Evolutionary conservation across 2,888 invertebrate species (phyloP).

Genomic region (Stegana nigrithorax): DNA sequence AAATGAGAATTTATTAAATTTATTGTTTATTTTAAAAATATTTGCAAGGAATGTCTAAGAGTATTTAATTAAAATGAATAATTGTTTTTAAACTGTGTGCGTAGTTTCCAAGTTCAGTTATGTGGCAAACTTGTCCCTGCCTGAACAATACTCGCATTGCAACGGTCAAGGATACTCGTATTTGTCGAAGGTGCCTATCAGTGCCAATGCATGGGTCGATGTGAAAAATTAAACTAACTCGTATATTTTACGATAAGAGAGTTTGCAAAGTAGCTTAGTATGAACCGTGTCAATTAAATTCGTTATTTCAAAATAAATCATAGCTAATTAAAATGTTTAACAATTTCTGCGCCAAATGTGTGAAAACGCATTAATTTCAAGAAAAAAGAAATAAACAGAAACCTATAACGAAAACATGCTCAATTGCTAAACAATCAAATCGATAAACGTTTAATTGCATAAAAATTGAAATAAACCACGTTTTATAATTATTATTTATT

Average conservation of each 20-base stretch:
- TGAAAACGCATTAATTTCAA: background rate
- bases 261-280: no score
- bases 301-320: no score
- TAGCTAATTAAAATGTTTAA: no score
- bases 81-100: no score
- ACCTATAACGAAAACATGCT: background rate
- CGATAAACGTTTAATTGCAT: background rate
- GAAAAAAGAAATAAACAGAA: background rate
- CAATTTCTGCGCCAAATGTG: no score
- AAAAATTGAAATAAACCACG: slow-evolving; percentile 1
- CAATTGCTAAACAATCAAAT: background rate
- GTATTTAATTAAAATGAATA: slow-evolving; percentile 15
- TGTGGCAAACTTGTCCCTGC: no score
- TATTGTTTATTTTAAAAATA: slow-evolving; percentile 3
- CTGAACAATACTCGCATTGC: no score
- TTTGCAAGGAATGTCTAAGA: no score
- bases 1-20: slow-evolving; percentile 4
- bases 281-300: no score
- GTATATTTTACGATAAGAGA: no score
- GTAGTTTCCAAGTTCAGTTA: background rate
- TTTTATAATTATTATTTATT: slow-evolving; percentile 14
- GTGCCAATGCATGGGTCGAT: no score
- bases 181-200: background rate
- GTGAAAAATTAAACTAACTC: no score
- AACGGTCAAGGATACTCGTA: background rate